A percentile compares a stretch with the other conserved stretches of the same genome.
Evolutionary conservation across 2,888 invertebrate species (phyloP).

Genomic region (Ophion ellenae): DNA sequence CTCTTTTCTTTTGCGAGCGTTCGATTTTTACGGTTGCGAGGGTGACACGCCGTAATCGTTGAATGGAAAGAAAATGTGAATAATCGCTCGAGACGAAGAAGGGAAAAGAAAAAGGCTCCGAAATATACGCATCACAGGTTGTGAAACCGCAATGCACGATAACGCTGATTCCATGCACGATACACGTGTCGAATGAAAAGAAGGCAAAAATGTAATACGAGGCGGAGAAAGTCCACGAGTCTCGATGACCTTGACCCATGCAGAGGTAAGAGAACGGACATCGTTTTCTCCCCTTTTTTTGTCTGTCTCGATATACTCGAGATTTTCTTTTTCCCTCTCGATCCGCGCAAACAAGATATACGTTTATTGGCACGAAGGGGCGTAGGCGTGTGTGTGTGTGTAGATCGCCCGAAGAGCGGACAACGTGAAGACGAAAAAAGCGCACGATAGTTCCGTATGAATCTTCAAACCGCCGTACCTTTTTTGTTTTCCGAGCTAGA

Average conservation of each 20-base stretch:
- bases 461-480: not conserved
- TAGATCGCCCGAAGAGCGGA: no score
- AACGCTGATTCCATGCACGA: not conserved
- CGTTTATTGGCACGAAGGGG: not conserved
- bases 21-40: no score
- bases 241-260: slow-evolving; percentile 44
- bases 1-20: not conserved
- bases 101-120: no score
- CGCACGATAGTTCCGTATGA: not conserved
- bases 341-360: not conserved
- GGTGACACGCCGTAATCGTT: not conserved
- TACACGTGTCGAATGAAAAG: not conserved
- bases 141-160: not conserved
- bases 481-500: not conserved
- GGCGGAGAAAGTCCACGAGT: slow-evolving; percentile 14
- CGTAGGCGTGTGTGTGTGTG: not conserved
- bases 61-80: not conserved
- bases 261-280: not conserved
- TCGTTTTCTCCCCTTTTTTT: slow-evolving; percentile 16
- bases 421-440: not conserved
- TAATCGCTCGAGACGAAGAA: not conserved
- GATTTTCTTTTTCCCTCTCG: not conserved
- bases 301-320: slow-evolving; percentile 8
- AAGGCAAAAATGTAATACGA: not conserved
- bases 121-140: not conserved